Percentiles rank a stretch among this genome's conserved stretches.
Evolutionary conservation across 2,888 invertebrate species (phyloP).

Genomic region (Chrysotoxum bicinctum): DNA sequence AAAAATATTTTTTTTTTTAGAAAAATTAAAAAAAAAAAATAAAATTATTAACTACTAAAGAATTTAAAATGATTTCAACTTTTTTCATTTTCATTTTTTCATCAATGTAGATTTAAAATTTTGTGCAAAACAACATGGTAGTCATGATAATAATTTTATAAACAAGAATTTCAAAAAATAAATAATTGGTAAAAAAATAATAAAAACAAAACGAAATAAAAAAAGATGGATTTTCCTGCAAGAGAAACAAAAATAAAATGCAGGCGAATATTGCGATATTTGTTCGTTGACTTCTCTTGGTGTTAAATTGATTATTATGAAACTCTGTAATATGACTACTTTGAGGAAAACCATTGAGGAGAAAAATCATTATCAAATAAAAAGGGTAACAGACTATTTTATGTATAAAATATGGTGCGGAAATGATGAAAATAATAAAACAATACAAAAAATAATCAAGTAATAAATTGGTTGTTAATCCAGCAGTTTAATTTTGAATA

Average conservation of each 20-base stretch:
- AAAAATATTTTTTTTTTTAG: slow-evolving; percentile 52
- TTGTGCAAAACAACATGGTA: slow-evolving; percentile 73
- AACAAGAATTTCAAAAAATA: slow-evolving; percentile 51
- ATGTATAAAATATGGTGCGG: slow-evolving; percentile 68
- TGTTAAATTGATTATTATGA: slow-evolving; percentile 7
- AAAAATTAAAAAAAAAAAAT: slow-evolving; percentile 21
- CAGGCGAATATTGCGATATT: slow-evolving; percentile 24
- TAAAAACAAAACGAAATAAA: slow-evolving; percentile 67
- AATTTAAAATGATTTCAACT: slow-evolving; percentile 47
- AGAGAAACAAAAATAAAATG: slow-evolving; percentile 18
- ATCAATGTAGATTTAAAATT: slow-evolving; percentile 57
- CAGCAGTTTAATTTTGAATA: slow-evolving; percentile 68
- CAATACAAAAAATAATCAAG: neutral
- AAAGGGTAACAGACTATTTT: slow-evolving; percentile 73
- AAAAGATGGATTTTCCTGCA: slow-evolving; percentile 28
- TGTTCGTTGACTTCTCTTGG: slow-evolving; percentile 28
- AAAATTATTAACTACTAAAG: slow-evolving; percentile 47
- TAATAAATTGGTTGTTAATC: slow-evolving; percentile 74
- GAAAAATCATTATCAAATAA: slow-evolving; percentile 59
- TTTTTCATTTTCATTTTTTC: slow-evolving; percentile 43
- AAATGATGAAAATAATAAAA: slow-evolving; percentile 56
- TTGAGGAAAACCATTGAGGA: slow-evolving; percentile 40
- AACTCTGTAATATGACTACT: slow-evolving; percentile 26
- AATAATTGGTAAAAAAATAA: slow-evolving; percentile 54
- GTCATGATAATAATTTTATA: slow-evolving; percentile 66